A percentile compares a stretch with the other conserved stretches of the same genome.
Evolutionary conservation across 2,888 invertebrate genomes (phyloP).

Genomic region (Drosophila peninsularis): DNA sequence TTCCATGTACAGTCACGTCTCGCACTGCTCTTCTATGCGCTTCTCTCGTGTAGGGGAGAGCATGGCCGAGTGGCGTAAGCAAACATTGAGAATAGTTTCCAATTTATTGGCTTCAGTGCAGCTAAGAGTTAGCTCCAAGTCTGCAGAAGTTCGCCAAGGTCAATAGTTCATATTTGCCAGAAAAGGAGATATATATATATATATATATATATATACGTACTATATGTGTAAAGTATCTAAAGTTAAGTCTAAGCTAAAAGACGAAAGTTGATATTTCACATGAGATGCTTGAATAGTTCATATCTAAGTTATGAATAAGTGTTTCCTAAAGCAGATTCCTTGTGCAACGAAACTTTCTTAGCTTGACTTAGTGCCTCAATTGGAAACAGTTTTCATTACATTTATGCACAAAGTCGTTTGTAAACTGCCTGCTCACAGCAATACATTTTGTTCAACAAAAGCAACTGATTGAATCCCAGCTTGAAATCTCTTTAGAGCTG

Average conservation of each 20-base stretch:
- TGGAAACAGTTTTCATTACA: not conserved
- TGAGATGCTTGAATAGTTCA: not conserved
- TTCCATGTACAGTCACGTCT: constrained; percentile 24
- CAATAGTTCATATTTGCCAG: not conserved
- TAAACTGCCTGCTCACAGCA: not conserved
- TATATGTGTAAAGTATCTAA: not conserved
- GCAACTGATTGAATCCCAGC: not conserved
- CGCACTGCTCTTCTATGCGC: constrained; percentile 20
- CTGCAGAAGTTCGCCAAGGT: not conserved
- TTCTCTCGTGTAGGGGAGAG: not conserved
- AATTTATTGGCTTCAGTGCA: not conserved
- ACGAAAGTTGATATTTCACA: not conserved
- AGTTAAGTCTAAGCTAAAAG: not conserved
- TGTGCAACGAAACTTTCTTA: too few species aligned
- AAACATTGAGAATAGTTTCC: not conserved
- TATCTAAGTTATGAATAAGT: too few species aligned
- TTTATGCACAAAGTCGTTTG: not conserved
- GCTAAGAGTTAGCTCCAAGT: too few species aligned
- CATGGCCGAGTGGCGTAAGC: not conserved
- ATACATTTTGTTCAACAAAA: not conserved
- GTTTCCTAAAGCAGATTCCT: too few species aligned
- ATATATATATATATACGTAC: not conserved
- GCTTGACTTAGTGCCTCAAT: not conserved
- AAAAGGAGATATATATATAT: not conserved
- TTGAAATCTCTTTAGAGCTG: not conserved